Evolutionary conservation across 2,113 vertebrate genomes (phyloP).

Genomic region (Psettodes erumei): DNA sequence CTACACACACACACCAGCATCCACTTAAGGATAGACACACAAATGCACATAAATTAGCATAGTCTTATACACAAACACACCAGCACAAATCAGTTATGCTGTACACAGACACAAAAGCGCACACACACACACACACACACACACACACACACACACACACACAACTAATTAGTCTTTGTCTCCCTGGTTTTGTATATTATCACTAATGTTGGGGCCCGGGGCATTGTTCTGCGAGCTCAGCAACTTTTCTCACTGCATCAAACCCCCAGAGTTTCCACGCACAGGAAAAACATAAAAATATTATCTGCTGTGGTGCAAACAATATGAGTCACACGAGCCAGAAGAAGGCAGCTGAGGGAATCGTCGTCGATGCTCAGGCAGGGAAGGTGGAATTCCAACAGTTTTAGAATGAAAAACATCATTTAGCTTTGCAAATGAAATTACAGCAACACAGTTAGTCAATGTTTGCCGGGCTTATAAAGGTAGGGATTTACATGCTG

Average conservation of each 20-base stretch:
- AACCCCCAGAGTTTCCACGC: slow-evolving; percentile 70
- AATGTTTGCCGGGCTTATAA: not conserved
- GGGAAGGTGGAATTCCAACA: slow-evolving; percentile 31
- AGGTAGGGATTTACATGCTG: not conserved
- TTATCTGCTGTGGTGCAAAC: slow-evolving; percentile 70
- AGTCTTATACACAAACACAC: too few species aligned
- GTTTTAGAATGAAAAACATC: slow-evolving; percentile 39
- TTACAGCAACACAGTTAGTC: not conserved
- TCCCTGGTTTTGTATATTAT: slow-evolving; percentile 71
- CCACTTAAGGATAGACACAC: too few species aligned
- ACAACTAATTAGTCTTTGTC: slow-evolving; percentile 77
- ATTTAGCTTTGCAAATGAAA: slow-evolving; percentile 31
- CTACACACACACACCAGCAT: slow-evolving; percentile 31
- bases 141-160: slow-evolving; percentile 30
- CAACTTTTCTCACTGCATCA: slow-evolving; percentile 72
- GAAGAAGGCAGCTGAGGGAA: slow-evolving; percentile 61
- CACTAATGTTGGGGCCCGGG: slow-evolving; percentile 67
- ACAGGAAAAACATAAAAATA: slow-evolving; percentile 72
- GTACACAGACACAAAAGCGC: slow-evolving; percentile 26
- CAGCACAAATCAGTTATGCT: slow-evolving; percentile 45
- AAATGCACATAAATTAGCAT: slow-evolving; percentile 29
- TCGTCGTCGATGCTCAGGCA: slow-evolving; percentile 27
- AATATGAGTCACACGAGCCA: slow-evolving; percentile 68
- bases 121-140: slow-evolving; percentile 5
- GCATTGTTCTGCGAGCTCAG: slow-evolving; percentile 73